These are phyloP conservation scores for Eristalinus sepulchralis DNA, from an alignment of 2,888 invertebrate genomes.

Conservation along the genomic window DNA sequence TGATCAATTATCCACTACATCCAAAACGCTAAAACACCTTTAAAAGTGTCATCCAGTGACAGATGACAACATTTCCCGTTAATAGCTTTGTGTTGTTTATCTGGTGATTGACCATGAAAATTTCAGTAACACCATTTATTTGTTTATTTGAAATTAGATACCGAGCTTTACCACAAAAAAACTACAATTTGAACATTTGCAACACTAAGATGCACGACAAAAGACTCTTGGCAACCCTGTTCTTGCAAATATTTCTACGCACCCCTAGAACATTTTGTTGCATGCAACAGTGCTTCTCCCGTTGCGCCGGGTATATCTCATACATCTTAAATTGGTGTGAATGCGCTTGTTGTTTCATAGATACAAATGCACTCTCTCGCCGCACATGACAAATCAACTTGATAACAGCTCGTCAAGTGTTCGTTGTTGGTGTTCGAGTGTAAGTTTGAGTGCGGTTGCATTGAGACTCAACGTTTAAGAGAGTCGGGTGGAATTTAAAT, in stretches of 20 bases:
- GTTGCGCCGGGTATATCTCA: not conserved
- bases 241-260: not conserved
- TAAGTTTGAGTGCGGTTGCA: not conserved
- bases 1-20: too few relatives aligned
- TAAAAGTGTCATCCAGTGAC: too few relatives aligned
- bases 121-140: not conserved
- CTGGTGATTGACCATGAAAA: not conserved
- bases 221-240: not conserved
- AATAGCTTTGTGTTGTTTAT: not conserved
- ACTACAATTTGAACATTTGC: too few relatives aligned
- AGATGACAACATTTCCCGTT: not conserved
- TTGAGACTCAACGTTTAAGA: not conserved
- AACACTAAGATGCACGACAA: not conserved
- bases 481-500: too few relatives aligned
- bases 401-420: constrained; percentile 25
- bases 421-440: constrained; percentile 1
- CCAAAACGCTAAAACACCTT: too few relatives aligned
- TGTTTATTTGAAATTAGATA: too few relatives aligned
- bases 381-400: constrained; percentile 42
- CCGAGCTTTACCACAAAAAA: too few relatives aligned
- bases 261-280: not conserved
- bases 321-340: constrained; percentile 22
- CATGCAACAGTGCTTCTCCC: not conserved
- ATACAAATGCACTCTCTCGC: constrained; percentile 5
- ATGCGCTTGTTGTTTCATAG: constrained; percentile 32